A percentile compares a stretch with the other conserved stretches of the same genome.
These are phyloP conservation scores for Sebastiscus albofasciatus DNA, from an alignment of 2,797 vertebrate species.

Conservation along the genomic window DNA sequence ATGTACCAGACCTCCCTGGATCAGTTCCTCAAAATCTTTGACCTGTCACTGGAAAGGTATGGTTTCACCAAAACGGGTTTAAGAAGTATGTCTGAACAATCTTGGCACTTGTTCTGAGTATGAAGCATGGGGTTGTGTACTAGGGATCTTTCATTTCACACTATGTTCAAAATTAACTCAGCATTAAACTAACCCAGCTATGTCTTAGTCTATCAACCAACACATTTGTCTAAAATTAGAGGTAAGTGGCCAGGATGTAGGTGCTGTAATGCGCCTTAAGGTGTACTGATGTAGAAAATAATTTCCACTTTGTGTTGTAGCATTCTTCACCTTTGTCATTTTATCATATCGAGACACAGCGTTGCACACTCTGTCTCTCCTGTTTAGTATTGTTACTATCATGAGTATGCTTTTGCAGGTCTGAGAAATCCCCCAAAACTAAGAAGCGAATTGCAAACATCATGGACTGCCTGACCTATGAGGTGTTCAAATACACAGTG, in stretches of 20 bases:
- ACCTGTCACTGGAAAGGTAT: conserved; percentile 88
- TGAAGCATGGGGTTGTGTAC: neutral
- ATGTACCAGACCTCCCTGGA: conserved; percentile 96
- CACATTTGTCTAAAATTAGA: neutral
- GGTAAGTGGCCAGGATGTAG: neutral
- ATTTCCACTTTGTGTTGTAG: neutral
- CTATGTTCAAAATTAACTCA: neutral
- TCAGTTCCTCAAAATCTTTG: conserved; percentile 92
- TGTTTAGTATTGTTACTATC: neutral
- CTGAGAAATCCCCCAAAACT: conserved; percentile 83
- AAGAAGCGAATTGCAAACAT: conserved; percentile 86
- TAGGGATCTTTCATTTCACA: neutral
- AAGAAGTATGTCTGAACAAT: neutral
- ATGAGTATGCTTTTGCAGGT: conserved; percentile 67
- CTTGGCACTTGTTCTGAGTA: neutral
- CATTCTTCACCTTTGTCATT: neutral
- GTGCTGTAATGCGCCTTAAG: neutral
- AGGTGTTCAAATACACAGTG: conserved; percentile 84
- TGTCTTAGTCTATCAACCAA: neutral
- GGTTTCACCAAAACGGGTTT: neutral
- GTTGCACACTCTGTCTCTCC: neutral
- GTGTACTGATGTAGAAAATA: neutral
- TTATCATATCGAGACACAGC: neutral
- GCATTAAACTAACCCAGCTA: neutral
- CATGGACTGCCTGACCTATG: conserved; percentile 84